Evolutionary conservation across 2,113 vertebrate genomes (phyloP), one percentile per base, ranked within the genome.

Genomic region (Pomatostomus ruficeps): DNA sequence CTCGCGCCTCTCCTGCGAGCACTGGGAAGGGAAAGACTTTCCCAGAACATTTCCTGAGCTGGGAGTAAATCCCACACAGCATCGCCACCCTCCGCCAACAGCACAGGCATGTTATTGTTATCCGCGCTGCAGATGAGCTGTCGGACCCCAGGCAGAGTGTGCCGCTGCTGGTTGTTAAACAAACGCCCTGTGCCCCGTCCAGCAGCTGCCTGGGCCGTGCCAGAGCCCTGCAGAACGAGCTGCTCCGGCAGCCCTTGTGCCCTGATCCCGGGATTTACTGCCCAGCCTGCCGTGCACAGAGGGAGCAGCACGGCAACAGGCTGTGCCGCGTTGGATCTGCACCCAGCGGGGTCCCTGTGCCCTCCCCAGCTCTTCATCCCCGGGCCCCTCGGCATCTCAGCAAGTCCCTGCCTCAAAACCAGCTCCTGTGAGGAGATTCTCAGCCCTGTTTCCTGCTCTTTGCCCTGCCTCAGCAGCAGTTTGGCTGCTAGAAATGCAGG

Each of bases 11-110:
- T 89, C 54, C 79, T 65, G 42, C 52, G 62, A 65, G 28, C 12
- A 6, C 43, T 68, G 70, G 15, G 73, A 82, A 68, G 61, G 70
- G 67, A 91, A 87, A 81, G 68, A 68, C 73, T 89, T 91, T 85
- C 86, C 87, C 93, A 89, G 84, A 76, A 65, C 36, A 12, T 78
- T 92, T 95, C 73, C 86, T 73, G 87, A 73, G 93, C 73, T 48
- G 48, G 48, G 14, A 92, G 71, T 42, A 46, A 61, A 67, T 85
- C 93, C 89, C 87, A 79, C 61, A 42, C 1, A 70, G 91, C 80
- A 92, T 8, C 7, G 3, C 36, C 71, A 14, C 43, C 49, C 76
- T 92, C 66, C 1, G 0, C 19, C 81, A 68, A 9, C 70, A 57
- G 62, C 23, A 26, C 46, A 82, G 6, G n/a, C 19, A 0, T 25